phyloP scores from a whole-genome alignment of 2,797 vertebrate species.

The Peromyscus eremicus region DNA sequence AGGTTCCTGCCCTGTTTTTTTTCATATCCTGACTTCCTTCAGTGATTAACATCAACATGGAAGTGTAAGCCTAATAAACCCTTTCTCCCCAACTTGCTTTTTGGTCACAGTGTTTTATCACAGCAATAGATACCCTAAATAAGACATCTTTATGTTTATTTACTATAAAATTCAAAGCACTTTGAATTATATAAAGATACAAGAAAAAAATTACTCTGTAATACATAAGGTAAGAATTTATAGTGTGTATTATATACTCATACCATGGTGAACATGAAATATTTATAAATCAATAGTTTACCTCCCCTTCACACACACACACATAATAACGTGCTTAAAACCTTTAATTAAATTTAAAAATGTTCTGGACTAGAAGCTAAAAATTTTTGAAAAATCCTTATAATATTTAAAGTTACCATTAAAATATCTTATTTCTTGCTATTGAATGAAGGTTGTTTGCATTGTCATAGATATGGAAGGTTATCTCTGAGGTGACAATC shows the following conservation, averaged over 20 bases:
- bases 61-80: neutral
- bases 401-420: slow-evolving; percentile 10
- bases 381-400: neutral
- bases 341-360: slow-evolving; percentile 2
- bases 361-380: neutral
- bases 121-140: neutral
- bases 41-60: neutral
- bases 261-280: slow-evolving; percentile 15
- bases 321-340: slow-evolving; percentile 14
- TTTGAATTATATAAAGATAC: slow-evolving; percentile 8
- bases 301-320: no score
- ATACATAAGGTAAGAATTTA: neutral
- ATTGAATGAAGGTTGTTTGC: neutral
- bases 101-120: neutral
- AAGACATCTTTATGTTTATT: slow-evolving; percentile 6
- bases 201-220: slow-evolving; percentile 19
- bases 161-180: neutral
- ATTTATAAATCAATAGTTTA: neutral
- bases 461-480: neutral
- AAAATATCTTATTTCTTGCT: neutral
- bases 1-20: neutral
- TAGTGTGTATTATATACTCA: neutral
- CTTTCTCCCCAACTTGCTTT: neutral
- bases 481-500: neutral
- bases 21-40: neutral